These are phyloP conservation scores for Caenorhabditis remanei DNA, from an alignment of 1,140 invertebrate species.

Conservation along the genomic window DNA sequence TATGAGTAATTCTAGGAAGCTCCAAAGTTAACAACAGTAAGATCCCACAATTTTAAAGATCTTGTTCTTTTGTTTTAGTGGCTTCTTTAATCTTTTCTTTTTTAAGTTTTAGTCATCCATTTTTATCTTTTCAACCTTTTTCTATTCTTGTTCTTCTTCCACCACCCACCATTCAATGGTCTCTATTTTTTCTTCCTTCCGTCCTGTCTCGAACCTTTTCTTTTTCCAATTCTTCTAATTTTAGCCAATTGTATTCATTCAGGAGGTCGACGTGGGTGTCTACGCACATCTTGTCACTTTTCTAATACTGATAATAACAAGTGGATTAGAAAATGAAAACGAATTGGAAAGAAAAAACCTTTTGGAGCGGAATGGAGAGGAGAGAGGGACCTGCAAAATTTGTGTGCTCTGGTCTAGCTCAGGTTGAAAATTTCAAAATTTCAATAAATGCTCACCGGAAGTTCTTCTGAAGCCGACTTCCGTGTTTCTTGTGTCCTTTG, in stretches of 20 bases:
- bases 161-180: background rate
- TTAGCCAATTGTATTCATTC: background rate
- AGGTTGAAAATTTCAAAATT: background rate
- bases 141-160: background rate
- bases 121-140: background rate
- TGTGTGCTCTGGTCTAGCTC: background rate
- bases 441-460: background rate
- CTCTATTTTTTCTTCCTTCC: background rate
- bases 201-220: background rate
- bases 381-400: background rate
- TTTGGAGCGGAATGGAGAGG: background rate
- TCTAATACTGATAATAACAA: background rate
- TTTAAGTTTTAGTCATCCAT: background rate
- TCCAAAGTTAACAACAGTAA: too few relatives aligned
- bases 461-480: background rate
- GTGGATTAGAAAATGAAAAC: background rate
- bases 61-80: background rate
- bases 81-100: background rate
- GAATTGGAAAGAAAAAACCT: background rate
- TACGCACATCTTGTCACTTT: slow-evolving; percentile 21
- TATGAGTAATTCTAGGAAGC: too few relatives aligned
- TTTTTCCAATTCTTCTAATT: background rate
- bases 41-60: too few relatives aligned
- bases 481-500: background rate
- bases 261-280: slow-evolving; percentile 13